Percentiles rank a stretch among this genome's conserved stretches.
These are phyloP conservation scores for Nothocercus julius DNA, from an alignment of 2,113 vertebrate species.

Conservation along the genomic window DNA sequence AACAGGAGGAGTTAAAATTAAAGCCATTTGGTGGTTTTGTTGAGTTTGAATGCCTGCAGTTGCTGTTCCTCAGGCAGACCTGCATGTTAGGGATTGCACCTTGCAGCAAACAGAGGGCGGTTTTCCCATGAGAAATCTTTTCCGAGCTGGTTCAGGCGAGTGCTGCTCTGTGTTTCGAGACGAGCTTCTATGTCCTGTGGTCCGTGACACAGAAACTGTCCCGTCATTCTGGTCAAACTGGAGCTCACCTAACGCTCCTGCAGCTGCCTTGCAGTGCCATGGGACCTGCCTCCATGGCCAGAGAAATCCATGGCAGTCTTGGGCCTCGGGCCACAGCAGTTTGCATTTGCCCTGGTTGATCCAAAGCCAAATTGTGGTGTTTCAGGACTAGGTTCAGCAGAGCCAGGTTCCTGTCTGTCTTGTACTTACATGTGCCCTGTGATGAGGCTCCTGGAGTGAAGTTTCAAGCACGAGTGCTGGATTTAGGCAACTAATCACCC, in stretches of 20 bases:
- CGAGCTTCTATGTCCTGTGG: neutral
- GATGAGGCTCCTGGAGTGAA: neutral
- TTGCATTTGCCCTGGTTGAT: neutral
- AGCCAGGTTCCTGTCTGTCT: neutral
- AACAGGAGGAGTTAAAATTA: neutral
- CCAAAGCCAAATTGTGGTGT: neutral
- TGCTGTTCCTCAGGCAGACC: neutral
- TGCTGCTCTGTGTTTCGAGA: neutral
- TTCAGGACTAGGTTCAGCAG: neutral
- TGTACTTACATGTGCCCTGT: neutral
- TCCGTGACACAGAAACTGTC: neutral
- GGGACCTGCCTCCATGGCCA: neutral
- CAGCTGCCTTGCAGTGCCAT: neutral
- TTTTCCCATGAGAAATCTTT: neutral
- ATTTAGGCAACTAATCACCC: slow-evolving; percentile 6
- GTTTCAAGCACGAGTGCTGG: neutral
- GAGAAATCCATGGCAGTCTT: neutral
- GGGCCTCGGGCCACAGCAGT: neutral
- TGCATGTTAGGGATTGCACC: accelerated
- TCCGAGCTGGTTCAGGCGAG: neutral
- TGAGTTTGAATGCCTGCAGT: neutral
- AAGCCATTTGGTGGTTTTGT: neutral
- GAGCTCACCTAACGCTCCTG: neutral
- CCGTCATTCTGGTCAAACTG: neutral
- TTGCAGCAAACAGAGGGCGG: neutral